Evolutionary conservation across 1,140 invertebrate genomes (phyloP).

Genomic region (Pissodes strobi): DNA sequence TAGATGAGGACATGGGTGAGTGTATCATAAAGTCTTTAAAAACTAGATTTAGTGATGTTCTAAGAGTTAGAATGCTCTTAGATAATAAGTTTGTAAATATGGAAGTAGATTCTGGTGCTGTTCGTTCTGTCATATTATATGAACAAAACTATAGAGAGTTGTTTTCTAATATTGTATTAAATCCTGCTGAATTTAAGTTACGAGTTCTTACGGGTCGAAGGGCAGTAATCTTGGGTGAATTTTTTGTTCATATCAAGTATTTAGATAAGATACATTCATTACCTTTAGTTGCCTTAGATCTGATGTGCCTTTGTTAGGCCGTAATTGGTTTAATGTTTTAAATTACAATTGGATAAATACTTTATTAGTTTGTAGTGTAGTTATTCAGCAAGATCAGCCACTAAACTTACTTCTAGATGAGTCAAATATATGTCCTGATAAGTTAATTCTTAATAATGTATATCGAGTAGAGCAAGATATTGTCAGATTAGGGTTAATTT

Average conservation of each 20-base stretch:
- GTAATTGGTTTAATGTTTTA: too few species aligned
- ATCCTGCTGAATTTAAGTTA: neutral
- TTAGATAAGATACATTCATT: neutral
- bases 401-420: too few species aligned
- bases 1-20: neutral
- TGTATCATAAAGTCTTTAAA: conserved; percentile 1
- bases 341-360: too few species aligned
- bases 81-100: neutral
- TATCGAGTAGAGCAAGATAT: too few species aligned
- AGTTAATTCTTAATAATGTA: too few species aligned
- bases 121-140: neutral
- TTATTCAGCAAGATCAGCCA: too few species aligned
- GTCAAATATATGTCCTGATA: too few species aligned
- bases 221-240: neutral
- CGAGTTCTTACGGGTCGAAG: neutral
- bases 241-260: neutral
- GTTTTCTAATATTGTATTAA: neutral
- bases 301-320: neutral
- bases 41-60: neutral
- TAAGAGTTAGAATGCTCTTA: neutral
- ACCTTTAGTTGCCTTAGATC: neutral
- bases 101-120: too few species aligned
- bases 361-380: too few species aligned
- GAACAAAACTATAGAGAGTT: neutral
- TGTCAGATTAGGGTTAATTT: too few species aligned